Conservation (phyloP, 2,113 vertebrate species). For the Panthera leo region DNA sequence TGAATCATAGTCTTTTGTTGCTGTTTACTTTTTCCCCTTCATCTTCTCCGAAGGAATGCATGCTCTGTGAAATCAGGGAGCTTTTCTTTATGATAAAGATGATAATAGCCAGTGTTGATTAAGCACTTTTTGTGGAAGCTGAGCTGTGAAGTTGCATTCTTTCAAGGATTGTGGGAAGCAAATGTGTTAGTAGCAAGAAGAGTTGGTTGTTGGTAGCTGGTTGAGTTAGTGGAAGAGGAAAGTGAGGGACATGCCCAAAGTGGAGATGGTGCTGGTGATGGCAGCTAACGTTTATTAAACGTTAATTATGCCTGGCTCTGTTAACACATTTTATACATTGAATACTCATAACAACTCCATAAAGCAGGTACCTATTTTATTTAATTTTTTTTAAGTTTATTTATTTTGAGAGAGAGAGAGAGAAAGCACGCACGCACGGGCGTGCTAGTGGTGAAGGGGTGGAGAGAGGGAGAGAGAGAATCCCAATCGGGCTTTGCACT, state of each 20-base stretch:
- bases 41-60: neutral
- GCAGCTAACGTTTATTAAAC: neutral
- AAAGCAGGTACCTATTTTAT: neutral
- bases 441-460: too few relatives aligned
- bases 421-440: too few relatives aligned
- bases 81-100: neutral
- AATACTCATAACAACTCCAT: neutral
- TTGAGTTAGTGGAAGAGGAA: neutral
- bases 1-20: neutral
- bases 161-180: neutral
- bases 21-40: neutral
- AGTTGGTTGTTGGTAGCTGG: neutral
- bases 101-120: neutral
- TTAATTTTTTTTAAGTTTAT: neutral
- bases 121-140: neutral
- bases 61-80: neutral
- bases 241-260: neutral
- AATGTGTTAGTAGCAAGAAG: neutral
- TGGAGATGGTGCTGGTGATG: neutral
- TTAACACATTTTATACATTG: slow-evolving; percentile 30
- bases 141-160: neutral
- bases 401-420: too few relatives aligned
- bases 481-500: too few relatives aligned
- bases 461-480: too few relatives aligned
- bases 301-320: neutral